A percentile compares a stretch with the other conserved stretches of the same genome.
phyloP scores from a whole-genome alignment of 2,888 invertebrate species.

The Ischnus inquisitorius region DNA sequence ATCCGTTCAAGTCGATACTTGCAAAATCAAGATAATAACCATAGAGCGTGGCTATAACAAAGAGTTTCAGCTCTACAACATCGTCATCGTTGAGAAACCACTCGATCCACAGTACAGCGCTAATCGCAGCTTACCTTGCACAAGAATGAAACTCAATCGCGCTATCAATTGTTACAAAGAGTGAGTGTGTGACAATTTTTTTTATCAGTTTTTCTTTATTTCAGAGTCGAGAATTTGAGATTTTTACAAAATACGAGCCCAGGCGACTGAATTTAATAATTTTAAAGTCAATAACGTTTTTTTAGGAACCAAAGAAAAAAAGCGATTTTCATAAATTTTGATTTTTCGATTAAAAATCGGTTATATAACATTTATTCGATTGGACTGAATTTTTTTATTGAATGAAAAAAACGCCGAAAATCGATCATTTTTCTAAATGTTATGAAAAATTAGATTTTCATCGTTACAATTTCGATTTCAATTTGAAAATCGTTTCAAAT shows the following conservation, averaged over 20 bases:
- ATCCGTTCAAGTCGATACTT: conserved; percentile 42
- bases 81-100: conserved; percentile 74
- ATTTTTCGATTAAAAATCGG: no score
- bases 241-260: not conserved
- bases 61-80: conserved; percentile 75
- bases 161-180: conserved; percentile 74
- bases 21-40: conserved; percentile 70
- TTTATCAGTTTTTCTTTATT: not conserved
- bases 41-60: conserved; percentile 77
- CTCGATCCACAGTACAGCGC: conserved; percentile 70
- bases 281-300: not conserved
- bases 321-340: no score
- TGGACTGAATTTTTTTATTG: no score
- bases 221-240: not conserved
- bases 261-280: not conserved
- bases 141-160: conserved; percentile 71
- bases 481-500: no score
- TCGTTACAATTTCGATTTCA: no score
- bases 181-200: conserved; percentile 68
- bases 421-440: no score
- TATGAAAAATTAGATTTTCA: no score
- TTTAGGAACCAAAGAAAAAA: no score
- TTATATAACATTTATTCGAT: no score
- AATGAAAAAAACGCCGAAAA: no score
- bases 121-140: conserved; percentile 35